Percentiles rank a stretch among this genome's conserved stretches.
Evolutionary conservation across 2,888 invertebrate species (phyloP).

Genomic region (Nomada flava): DNA sequence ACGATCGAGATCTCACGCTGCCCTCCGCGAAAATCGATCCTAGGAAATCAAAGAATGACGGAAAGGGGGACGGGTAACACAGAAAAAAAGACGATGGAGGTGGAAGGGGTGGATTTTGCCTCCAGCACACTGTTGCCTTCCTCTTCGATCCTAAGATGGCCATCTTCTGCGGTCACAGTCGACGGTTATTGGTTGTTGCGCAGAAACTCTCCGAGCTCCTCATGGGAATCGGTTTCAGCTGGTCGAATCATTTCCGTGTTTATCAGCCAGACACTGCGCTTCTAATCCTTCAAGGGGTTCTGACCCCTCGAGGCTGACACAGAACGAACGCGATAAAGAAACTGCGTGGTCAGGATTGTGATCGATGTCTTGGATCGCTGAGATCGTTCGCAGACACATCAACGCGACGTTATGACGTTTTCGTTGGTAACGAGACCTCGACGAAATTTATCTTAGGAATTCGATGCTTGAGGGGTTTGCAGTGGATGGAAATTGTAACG

Average conservation of each 20-base stretch:
- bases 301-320: neutral
- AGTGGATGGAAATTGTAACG: no score
- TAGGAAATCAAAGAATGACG: conserved; percentile 53
- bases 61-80: conserved; percentile 34
- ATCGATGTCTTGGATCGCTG: neutral
- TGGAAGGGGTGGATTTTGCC: conserved; percentile 44
- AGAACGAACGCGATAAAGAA: neutral
- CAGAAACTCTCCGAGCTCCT: conserved; percentile 51
- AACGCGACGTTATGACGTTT: conserved; percentile 5
- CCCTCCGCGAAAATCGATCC: conserved; percentile 64
- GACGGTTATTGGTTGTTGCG: conserved; percentile 75
- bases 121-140: conserved; percentile 34
- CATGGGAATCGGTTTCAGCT: conserved; percentile 70
- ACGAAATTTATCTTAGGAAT: neutral
- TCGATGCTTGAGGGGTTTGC: neutral
- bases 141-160: conserved; percentile 45
- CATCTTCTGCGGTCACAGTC: conserved; percentile 75
- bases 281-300: conserved; percentile 14
- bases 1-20: conserved; percentile 75
- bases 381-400: conserved; percentile 24
- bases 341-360: neutral
- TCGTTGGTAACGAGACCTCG: neutral
- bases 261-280: conserved; percentile 54
- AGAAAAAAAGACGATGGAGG: neutral
- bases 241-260: conserved; percentile 69